These are phyloP conservation scores for Antidorcas marsupialis DNA, from an alignment of 2,113 vertebrate species.

Conservation along the genomic window DNA sequence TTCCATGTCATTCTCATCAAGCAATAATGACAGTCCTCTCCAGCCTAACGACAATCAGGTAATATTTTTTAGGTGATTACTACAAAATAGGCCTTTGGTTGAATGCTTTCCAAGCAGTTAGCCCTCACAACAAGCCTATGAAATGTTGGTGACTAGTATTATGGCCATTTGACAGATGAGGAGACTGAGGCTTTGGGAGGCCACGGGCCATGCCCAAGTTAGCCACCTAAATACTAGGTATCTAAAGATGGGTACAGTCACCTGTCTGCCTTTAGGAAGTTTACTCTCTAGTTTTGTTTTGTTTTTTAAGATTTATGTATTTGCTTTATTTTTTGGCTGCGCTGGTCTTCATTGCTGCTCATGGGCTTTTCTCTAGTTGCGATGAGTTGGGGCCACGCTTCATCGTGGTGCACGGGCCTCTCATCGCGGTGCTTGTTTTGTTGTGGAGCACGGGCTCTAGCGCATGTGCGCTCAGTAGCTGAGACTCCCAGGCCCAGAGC, in stretches of 20 bases:
- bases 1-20: neutral
- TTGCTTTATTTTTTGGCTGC: neutral
- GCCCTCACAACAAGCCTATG: neutral
- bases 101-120: neutral
- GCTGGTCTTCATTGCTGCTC: neutral
- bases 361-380: neutral
- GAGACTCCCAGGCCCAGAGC: neutral
- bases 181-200: neutral
- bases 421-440: neutral
- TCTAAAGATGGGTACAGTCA: neutral
- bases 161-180: neutral
- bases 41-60: neutral
- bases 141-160: neutral
- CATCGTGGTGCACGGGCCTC: neutral
- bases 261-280: neutral
- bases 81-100: neutral
- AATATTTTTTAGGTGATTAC: neutral
- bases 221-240: neutral
- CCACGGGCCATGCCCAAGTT: neutral
- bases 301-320: neutral
- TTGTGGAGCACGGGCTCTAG: neutral
- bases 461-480: fast-evolving
- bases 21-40: neutral
- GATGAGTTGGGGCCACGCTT: neutral
- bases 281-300: too few species aligned